Evolutionary conservation across 1,140 invertebrate species (phyloP), one percentile per base, ranked within the genome.

Genomic region (Eupeodes corollae): DNA sequence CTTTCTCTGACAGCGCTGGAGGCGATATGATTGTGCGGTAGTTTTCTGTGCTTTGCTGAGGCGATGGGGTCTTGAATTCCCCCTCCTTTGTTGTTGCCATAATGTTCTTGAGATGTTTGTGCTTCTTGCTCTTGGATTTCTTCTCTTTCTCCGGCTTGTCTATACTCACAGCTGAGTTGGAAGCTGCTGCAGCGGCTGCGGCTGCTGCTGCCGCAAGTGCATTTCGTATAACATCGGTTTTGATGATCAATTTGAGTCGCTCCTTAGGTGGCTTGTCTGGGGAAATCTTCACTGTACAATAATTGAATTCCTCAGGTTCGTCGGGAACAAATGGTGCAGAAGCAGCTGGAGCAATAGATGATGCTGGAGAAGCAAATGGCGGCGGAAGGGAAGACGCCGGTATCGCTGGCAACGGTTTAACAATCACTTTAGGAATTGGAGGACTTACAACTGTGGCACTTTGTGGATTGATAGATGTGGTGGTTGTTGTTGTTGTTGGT

Each of bases 51-150:
- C 38, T 65, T 75, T 68, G 51, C 73, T 67, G 56, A 31, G 76
- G 76, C 9, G 75, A 76, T 26, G 61, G 59, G 16, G 65, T 59
- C 53, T 71, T 75, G 52, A 74, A 75, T 48, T 69, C 53, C 12
- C 63, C 56, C 46, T 63, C 67, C 1, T 42, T 15, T 12, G 40
- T 47, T 32, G 30, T 34, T 6, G 48, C 30, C 10, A 43, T 70
- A 9, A 50, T 44, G 39, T 69, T 65, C 46, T 67, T 67, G 14
- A 53, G 50, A 48, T 66, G 63, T 43, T 66, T 66, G 45, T 65
- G 63, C 50, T 66, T 55, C 52, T 72, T 63, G 43, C 61, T 66
- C 38, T 58, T 68, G 13, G 61, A 57, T 42, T 72, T 63, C 50
- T 63, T 64, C 33, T 66, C 62, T 42, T 60, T 64, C 43, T 48